Conservation (phyloP, 2,888 invertebrate genomes). For the Philopedon plagiatum region DNA sequence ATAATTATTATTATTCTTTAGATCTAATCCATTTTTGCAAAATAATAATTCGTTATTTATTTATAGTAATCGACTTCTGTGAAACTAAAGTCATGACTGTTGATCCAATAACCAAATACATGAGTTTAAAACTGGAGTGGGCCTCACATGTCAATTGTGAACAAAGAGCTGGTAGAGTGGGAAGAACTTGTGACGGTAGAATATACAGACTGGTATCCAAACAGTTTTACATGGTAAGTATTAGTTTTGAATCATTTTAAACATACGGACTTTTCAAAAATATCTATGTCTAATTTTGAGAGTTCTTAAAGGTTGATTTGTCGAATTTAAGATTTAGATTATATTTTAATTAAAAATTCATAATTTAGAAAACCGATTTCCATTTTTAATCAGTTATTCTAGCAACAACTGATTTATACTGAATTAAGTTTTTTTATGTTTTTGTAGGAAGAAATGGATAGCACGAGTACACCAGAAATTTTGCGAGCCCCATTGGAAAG, state of each 20-base stretch:
- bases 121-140: constrained; percentile 86
- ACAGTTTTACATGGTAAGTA: constrained; percentile 75
- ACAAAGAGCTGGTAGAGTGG: constrained; percentile 92
- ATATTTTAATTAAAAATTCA: no score
- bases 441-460: constrained; percentile 69
- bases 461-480: constrained; percentile 82
- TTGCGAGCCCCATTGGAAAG: constrained; percentile 85
- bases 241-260: no score
- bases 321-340: no score
- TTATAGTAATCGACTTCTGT: constrained; percentile 93
- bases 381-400: no score
- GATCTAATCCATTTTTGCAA: no score
- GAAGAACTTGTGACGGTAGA: constrained; percentile 87
- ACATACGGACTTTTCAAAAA: no score
- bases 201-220: constrained; percentile 86
- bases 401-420: constrained; percentile 5
- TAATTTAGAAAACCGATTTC: no score
- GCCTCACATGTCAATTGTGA: constrained; percentile 91
- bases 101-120: constrained; percentile 84
- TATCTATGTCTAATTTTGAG: neutral
- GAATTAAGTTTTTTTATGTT: constrained; percentile 1
- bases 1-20: no score
- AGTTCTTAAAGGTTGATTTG: no score
- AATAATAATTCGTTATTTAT: no score
- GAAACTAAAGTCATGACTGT: constrained; percentile 86